Evolutionary conservation across 2,113 vertebrate species (phyloP).

Genomic region (Lamprologus ornatipinnis): DNA sequence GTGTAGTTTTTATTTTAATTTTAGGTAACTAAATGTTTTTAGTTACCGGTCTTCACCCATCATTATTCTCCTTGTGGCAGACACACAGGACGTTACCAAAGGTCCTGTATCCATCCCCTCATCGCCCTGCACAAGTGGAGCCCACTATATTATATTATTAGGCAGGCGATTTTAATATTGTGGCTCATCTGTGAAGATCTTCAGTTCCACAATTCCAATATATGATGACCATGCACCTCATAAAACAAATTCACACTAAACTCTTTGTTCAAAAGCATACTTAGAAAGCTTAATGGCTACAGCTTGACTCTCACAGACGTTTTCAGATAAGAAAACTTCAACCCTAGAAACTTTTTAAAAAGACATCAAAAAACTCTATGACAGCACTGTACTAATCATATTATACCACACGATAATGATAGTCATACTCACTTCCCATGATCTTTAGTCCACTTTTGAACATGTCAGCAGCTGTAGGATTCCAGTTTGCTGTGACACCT

Average conservation of each 20-base stretch:
- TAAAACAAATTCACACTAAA: neutral
- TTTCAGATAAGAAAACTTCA: neutral
- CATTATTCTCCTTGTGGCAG: neutral
- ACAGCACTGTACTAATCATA: neutral
- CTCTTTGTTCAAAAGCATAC: neutral
- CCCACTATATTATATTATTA: neutral
- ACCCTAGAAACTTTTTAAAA: neutral
- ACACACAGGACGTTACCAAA: neutral
- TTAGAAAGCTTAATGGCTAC: neutral
- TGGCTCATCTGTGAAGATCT: neutral
- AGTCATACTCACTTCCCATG: constrained; percentile 60
- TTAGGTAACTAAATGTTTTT: neutral
- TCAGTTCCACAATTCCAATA: neutral
- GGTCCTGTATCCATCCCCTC: neutral
- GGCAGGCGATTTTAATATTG: neutral
- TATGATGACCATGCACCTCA: neutral
- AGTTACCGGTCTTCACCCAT: neutral
- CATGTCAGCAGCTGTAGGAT: constrained; percentile 21
- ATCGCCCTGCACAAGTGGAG: neutral
- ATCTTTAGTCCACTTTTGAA: constrained; percentile 58
- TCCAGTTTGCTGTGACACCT: neutral
- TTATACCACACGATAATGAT: neutral
- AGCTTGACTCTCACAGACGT: neutral
- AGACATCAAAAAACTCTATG: neutral
- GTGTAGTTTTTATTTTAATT: neutral